Evolutionary conservation across 1,140 invertebrate genomes (phyloP), one percentile per base, ranked within the genome.

Genomic region (Stenopsyche tienmushanensis): DNA sequence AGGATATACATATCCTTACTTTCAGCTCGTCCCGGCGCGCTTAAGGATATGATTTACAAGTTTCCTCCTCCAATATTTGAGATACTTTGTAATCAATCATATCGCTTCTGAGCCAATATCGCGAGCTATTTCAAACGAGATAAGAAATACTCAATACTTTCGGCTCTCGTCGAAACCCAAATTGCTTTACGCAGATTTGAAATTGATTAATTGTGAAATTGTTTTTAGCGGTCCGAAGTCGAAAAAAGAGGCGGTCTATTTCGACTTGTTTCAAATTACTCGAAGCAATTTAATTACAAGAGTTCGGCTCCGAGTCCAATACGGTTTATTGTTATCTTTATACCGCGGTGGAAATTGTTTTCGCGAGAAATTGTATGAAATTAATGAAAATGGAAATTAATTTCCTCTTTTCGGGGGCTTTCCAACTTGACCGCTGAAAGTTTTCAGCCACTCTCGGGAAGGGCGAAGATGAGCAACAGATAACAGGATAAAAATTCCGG

Each of bases 301-400:
- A 34, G 29, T 34, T 18, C 10, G 18, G 17, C 3, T 8, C 17
- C 8, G 44, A 8, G 44, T 47, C 44, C 18, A 34, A 34, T 20
- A 8, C 17, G 44, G 18, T 47, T 47, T 47, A 15, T 20, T 20
- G 44, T 47, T 47, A 47, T 47, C 44, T 47, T 47, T 47, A 47
- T 47, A 8, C 17, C 10, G 17, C 17, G 7, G 44, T 15, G 10
- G 29, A 57, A 23, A 41, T 57, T 57, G 54, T 57, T 57, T 57
- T 57, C 24, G 9, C 15, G 29, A 13, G 42, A 60, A 47, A 60
- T 47, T 25, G 41, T 24, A 10, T 29, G 17, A 47, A 60, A 60
- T 60, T 60, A 60, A 34, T 34, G 29, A 34, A 23, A 47, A 60
- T 60, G 42, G 57, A 60, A 60, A 60, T 60, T 60, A 60, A 60